These are phyloP conservation scores for Sphyrna mokarran DNA, from an alignment of 2,113 vertebrate species.

Conservation along the genomic window DNA sequence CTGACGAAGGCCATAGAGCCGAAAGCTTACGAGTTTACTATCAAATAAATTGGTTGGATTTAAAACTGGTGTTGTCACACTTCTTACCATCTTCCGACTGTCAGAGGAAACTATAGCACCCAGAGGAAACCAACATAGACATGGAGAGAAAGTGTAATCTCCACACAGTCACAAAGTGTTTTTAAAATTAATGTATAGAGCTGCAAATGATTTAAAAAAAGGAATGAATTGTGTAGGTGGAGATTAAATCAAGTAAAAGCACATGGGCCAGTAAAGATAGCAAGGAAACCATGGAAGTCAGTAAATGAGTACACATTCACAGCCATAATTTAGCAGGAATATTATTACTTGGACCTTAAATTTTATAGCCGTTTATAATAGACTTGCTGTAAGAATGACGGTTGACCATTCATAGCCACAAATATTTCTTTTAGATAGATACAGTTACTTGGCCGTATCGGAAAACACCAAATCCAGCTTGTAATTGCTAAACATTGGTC, in stretches of 20 bases:
- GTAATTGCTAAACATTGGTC: constrained; percentile 33
- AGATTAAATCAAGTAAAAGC: neutral
- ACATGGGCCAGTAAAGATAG: neutral
- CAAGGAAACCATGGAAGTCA: neutral
- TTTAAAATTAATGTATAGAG: neutral
- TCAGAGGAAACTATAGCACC: too few relatives aligned
- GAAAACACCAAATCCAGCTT: constrained; percentile 14
- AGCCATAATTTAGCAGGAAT: neutral
- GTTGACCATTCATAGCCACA: neutral
- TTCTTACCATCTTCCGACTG: too few relatives aligned
- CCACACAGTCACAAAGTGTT: neutral
- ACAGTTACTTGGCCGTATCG: neutral
- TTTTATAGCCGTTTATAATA: neutral
- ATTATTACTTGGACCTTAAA: neutral
- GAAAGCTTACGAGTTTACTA: too few relatives aligned
- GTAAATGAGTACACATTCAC: neutral
- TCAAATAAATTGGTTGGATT: too few relatives aligned
- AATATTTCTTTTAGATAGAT: constrained; percentile 5
- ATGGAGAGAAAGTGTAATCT: too few relatives aligned
- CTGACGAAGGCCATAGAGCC: too few relatives aligned
- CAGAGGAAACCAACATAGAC: too few relatives aligned
- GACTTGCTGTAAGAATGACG: neutral
- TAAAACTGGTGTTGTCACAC: too few relatives aligned
- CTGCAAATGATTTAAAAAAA: neutral
- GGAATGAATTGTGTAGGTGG: neutral